Conservation (phyloP, 2,888 invertebrate genomes). For the Noctua janthe region DNA sequence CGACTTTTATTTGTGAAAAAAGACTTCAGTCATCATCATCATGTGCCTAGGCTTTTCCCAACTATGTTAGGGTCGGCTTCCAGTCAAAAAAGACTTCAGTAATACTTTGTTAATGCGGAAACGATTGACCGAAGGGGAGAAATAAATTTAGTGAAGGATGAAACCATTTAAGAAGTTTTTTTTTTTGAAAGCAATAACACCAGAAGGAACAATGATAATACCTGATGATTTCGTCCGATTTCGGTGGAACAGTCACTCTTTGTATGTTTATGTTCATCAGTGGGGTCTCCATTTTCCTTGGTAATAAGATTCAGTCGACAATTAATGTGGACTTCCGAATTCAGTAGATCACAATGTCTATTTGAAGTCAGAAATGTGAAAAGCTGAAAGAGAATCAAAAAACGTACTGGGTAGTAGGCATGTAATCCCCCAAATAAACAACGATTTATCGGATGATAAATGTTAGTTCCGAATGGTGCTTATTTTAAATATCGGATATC, state of each 20-base stretch:
- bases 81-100: background rate
- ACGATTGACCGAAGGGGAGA: background rate
- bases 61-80: too few relatives aligned
- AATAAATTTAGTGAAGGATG: background rate
- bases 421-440: conserved; percentile 18
- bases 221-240: background rate
- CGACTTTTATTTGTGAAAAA: conserved; percentile 7
- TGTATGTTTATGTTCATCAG: background rate
- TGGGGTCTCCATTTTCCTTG: background rate
- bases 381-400: background rate
- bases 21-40: too few relatives aligned
- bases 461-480: conserved; percentile 7
- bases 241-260: background rate
- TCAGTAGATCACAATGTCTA: background rate
- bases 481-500: conserved; percentile 36
- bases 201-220: conserved; percentile 19
- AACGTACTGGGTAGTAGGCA: background rate
- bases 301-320: background rate
- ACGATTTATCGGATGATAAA: conserved; percentile 21
- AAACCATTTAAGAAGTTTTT: background rate
- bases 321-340: background rate
- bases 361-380: background rate
- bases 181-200: background rate
- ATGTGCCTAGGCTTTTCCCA: too few relatives aligned
- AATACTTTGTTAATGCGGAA: background rate